Base-by-base conservation (phyloP, 2,113 vertebrate species). In the Lycaon pictus region DNA sequence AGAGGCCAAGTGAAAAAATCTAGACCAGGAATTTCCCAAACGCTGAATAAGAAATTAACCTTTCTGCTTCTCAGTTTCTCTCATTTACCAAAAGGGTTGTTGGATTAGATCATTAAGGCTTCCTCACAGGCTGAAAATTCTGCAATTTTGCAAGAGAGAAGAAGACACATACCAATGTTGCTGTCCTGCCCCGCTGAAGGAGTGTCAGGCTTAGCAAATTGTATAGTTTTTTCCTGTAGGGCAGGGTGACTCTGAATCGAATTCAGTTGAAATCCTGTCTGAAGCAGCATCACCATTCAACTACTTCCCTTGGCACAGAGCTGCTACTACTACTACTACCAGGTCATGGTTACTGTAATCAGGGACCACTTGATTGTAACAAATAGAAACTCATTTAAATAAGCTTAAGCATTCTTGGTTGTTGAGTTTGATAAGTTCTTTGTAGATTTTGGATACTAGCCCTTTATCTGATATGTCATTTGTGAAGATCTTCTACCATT, bases 371-470 rank as follows among this genome's bases (percentile, higher is more conserved):
- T 58, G 48, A 76, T 15, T 85, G 29, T 22, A 88, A 77, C 25
- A 71, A 91, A 65, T 5, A 82, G 32, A 93, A 20, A 6, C 27
- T 86, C 37, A 25, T 67, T 86, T 77, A 96, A 93, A 86, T n/a
- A 92, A 16, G 7, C 22, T 82, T 63, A 55, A 53, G 43, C 51
- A 91, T 69, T 69, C 65, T 67, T 69, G 32, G 65, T 29, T n/a
- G 16, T 67, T n/a, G 65, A n/a, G 32, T 67, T n/a, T 15, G 15
- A 6, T 32, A n/a, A 67, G 65, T 67, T 67, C 65, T 16, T n/a
- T 32, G 17, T 32, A n/a, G 29, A 67, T n/a, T n/a, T 67, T n/a
- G 65, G 65, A n/a, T 67, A 67, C 29, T 32, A 67, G 65, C 15
- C 65, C 65, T n/a, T 67, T 67, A 67, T 67, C 29, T 67, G 65